Conservation (phyloP, 2,888 invertebrate genomes). For the Drepana falcataria region DNA sequence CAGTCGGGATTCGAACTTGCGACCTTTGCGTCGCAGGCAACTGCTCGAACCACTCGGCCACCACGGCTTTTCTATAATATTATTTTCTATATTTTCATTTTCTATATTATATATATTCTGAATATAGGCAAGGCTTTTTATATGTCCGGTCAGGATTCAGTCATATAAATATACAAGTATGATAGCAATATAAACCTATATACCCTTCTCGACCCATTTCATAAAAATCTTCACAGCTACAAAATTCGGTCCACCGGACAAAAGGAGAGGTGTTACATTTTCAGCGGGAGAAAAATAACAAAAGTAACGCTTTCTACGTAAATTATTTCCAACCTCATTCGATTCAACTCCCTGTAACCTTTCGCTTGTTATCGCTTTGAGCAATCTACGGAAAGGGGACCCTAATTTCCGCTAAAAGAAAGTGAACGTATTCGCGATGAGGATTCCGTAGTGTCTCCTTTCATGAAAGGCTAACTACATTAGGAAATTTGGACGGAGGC, state of each 20-base stretch:
- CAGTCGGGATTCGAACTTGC: too few species aligned
- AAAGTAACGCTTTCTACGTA: constrained; percentile 24
- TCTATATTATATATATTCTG: too few species aligned
- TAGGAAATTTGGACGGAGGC: constrained; percentile 13
- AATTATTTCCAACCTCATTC: constrained; percentile 34
- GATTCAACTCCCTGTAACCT: constrained; percentile 31
- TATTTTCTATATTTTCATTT: too few species aligned
- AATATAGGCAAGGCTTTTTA: too few species aligned
- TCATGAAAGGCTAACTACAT: constrained; percentile 13
- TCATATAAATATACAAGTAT: neutral
- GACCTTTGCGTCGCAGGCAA: too few species aligned
- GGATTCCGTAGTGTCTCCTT: constrained; percentile 14
- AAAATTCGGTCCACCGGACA: constrained; percentile 2
- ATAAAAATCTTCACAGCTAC: constrained; percentile 1
- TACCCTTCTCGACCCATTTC: too few species aligned
- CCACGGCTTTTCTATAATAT: too few species aligned
- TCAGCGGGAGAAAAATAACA: constrained; percentile 16
- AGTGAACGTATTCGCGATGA: constrained; percentile 15
- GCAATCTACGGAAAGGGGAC: constrained; percentile 37
- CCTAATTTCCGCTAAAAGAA: constrained; percentile 43
- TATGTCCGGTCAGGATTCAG: neutral
- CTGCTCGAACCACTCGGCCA: too few species aligned
- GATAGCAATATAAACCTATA: neutral
- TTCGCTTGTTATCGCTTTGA: constrained; percentile 47
- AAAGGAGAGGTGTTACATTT: constrained; percentile 5